Base-by-base conservation (phyloP, 2,113 vertebrate species). In the Amazona vittata region DNA sequence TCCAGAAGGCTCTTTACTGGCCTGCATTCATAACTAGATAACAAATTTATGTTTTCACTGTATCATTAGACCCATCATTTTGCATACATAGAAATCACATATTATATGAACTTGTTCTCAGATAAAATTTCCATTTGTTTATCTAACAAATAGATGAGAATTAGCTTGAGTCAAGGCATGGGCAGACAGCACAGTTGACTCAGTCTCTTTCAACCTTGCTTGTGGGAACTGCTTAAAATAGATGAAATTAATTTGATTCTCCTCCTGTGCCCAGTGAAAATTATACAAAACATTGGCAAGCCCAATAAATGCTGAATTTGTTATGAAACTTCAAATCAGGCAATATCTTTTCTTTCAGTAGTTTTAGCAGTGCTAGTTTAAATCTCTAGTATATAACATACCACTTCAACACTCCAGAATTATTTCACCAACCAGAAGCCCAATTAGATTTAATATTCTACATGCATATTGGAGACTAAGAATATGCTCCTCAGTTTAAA, bases 341-440 rank as follows among this genome's bases (percentile, higher is more conserved):
- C 50, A 91, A 33, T 79, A 20, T 4, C 6, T 91, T 88, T 94
- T 95, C 22, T 95, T 85, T 89, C 68, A 29, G n/a, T 29, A 79
- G 73, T 85, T 95, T 77, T 67, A 68, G 49, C 25, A 73, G 18
- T 35, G 39, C 6, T 79, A 89, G 89, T 95, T 93, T 92, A 87
- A 92, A 75, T 57, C 24, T 60, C 37, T 55, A 62, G 15, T 37
- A n/a, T 62, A 69, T 10, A 55, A 37, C 0, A 0, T n/a, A 57
- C 2, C 17, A 46, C 35, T 75, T 86, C 35, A 74, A 11, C 28
- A 39, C 20, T 83, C 11, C 57, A 68, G 41, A 76, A 65, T 62
- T 77, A 62, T 79, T 95, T 84, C 37, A 68, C 18, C 14, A 50
- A 69, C 31, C 11, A 69, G 28, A 92, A 71, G 57, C 57, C 9